Evolutionary conservation across 1,140 invertebrate genomes (phyloP).

Genomic region (Potamilus streckersoni): DNA sequence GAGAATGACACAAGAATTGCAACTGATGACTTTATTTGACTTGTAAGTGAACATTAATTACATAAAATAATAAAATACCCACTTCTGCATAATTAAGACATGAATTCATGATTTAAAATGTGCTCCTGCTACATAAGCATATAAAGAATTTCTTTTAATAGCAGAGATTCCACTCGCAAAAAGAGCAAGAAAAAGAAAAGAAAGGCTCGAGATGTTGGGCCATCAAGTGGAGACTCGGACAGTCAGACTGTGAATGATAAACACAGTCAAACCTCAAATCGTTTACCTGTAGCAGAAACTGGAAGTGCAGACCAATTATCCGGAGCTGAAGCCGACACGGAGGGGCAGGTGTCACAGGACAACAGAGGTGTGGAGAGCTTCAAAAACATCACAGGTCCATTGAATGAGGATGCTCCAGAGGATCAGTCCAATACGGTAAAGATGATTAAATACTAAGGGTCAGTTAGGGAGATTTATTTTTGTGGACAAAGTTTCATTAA

Average conservation of each 20-base stretch:
- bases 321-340: constrained; percentile 60
- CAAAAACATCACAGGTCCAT: constrained; percentile 19
- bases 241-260: constrained; percentile 53
- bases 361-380: constrained; percentile 13
- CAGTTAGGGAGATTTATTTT: neutral
- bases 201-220: constrained; percentile 53
- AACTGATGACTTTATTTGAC: too few relatives aligned
- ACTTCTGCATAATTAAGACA: too few relatives aligned
- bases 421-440: neutral
- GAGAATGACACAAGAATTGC: too few relatives aligned
- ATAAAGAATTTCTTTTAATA: constrained; percentile 28
- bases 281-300: too few relatives aligned
- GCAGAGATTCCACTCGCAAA: constrained; percentile 40
- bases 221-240: constrained; percentile 64
- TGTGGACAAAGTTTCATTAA: neutral
- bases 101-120: too few relatives aligned
- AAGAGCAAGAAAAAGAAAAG: constrained; percentile 61
- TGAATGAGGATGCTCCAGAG: constrained; percentile 31
- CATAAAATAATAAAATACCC: too few relatives aligned
- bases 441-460: neutral
- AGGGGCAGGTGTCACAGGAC: constrained; percentile 48
- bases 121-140: too few relatives aligned
- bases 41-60: too few relatives aligned
- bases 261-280: constrained; percentile 2
- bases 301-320: constrained; percentile 22